Percentiles rank a stretch among this genome's conserved stretches.
Conservation (phyloP, 1,140 invertebrate genomes). For the Cryptotermes secundus region DNA sequence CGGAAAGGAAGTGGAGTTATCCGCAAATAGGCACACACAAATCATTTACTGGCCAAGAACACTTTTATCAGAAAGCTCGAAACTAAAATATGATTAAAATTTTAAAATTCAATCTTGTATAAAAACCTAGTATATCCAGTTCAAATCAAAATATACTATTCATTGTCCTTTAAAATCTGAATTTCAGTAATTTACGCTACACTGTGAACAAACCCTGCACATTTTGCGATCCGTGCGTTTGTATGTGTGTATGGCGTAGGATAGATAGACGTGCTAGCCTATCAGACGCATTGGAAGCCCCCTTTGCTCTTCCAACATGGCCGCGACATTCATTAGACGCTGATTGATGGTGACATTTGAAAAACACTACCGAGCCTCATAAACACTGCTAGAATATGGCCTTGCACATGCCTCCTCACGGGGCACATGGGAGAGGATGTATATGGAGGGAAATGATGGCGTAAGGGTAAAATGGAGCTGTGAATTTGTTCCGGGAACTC, state of each 20-base stretch:
- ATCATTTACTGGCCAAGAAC: no score
- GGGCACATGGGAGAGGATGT: neutral
- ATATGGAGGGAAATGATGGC: no score
- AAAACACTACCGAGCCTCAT: conserved; percentile 39
- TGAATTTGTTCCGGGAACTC: conserved; percentile 42
- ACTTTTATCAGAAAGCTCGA: no score
- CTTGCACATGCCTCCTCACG: neutral
- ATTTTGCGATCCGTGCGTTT: neutral
- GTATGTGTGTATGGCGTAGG: neutral
- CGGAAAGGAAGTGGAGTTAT: no score
- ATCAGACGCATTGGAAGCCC: conserved; percentile 14
- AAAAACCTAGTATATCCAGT: no score
- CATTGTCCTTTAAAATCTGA: neutral
- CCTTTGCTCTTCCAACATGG: conserved; percentile 29
- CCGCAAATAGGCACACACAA: no score
- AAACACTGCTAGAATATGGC: neutral
- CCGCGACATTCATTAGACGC: conserved; percentile 31
- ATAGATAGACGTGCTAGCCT: neutral
- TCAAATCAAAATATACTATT: no score
- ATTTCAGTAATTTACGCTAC: neutral
- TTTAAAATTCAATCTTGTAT: no score
- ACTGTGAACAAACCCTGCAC: no score
- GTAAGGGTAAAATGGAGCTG: no score
- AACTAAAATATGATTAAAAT: no score
- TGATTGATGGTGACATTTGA: conserved; percentile 43